Conservation (phyloP, 2,113 vertebrate species). For the Heterotis niloticus region DNA sequence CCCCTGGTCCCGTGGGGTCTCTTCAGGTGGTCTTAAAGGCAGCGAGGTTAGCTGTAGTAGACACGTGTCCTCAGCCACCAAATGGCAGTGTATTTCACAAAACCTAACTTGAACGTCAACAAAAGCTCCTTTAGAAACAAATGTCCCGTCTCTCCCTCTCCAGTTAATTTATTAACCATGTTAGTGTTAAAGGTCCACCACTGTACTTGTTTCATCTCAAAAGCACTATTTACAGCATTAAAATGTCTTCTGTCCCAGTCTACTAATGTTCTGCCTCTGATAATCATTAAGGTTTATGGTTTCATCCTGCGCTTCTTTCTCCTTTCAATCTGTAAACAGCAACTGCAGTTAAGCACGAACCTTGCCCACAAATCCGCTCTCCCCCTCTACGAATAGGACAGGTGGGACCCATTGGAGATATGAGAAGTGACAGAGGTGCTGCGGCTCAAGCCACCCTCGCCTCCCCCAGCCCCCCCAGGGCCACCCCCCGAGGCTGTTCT, state of each 20-base stretch:
- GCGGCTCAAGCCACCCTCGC: conserved; percentile 63
- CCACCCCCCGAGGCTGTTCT: conserved; percentile 69
- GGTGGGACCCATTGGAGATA: conserved; percentile 73
- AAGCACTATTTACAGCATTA: conserved; percentile 59
- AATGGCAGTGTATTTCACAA: conserved; percentile 56
- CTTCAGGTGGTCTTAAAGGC: conserved; percentile 36
- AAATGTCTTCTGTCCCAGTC: conserved; percentile 8
- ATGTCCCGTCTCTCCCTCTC: conserved; percentile 1
- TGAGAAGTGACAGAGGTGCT: conserved; percentile 74
- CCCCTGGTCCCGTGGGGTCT: conserved; percentile 26
- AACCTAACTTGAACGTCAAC: conserved; percentile 27
- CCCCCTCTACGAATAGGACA: conserved; percentile 67
- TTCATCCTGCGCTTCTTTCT: not conserved
- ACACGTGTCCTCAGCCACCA: conserved; percentile 29
- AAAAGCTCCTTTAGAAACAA: conserved; percentile 24
- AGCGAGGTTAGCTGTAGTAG: conserved; percentile 37
- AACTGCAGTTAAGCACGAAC: not conserved
- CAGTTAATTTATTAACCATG: conserved; percentile 24
- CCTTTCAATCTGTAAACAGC: conserved; percentile 13
- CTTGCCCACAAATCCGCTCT: not conserved
- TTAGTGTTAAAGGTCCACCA: conserved; percentile 18
- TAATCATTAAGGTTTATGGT: not conserved
- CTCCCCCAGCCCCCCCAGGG: conserved; percentile 46
- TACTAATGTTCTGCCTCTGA: not conserved
- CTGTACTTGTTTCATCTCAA: conserved; percentile 29